These are phyloP conservation scores for Iselma pallidipennis DNA, from an alignment of 2,888 invertebrate genomes.

Conservation along the genomic window DNA sequence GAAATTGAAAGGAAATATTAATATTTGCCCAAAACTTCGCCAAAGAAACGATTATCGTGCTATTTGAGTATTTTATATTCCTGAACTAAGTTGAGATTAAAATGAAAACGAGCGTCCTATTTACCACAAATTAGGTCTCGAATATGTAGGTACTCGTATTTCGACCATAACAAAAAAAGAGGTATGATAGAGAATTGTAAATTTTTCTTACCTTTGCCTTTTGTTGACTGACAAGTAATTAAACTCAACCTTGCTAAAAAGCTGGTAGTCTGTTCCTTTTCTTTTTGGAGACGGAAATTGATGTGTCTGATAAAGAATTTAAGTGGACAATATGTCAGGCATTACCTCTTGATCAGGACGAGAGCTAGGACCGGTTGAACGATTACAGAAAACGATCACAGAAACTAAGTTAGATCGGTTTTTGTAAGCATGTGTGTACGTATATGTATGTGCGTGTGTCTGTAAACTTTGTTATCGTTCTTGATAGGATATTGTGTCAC, in stretches of 20 bases:
- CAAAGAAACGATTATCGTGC: constrained; percentile 19
- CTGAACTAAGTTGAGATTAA: constrained; percentile 15
- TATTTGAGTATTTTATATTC: constrained; percentile 21
- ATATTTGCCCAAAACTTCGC: constrained; percentile 18
- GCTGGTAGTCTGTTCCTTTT: neutral
- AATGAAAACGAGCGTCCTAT: constrained; percentile 16
- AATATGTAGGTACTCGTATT: too few species aligned
- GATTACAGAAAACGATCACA: constrained; percentile 30
- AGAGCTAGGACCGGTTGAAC: constrained; percentile 18
- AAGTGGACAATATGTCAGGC: constrained; percentile 38
- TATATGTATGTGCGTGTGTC: constrained; percentile 13
- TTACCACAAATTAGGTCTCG: constrained; percentile 4
- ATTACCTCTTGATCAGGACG: constrained; percentile 32
- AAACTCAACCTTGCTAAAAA: neutral
- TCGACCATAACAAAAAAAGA: too few species aligned
- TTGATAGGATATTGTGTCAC: constrained; percentile 24
- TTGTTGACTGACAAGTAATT: neutral
- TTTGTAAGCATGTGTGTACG: neutral
- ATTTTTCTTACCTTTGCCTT: neutral
- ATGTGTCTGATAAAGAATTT: constrained; percentile 35
- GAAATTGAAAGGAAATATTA: constrained; percentile 21
- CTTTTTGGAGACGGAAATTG: constrained; percentile 13
- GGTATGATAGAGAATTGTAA: too few species aligned
- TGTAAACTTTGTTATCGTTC: constrained; percentile 29
- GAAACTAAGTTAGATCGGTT: constrained; percentile 23